Base-by-base conservation (phyloP, 2,797 vertebrate genomes). In the Clarias laeviceps region DNA sequence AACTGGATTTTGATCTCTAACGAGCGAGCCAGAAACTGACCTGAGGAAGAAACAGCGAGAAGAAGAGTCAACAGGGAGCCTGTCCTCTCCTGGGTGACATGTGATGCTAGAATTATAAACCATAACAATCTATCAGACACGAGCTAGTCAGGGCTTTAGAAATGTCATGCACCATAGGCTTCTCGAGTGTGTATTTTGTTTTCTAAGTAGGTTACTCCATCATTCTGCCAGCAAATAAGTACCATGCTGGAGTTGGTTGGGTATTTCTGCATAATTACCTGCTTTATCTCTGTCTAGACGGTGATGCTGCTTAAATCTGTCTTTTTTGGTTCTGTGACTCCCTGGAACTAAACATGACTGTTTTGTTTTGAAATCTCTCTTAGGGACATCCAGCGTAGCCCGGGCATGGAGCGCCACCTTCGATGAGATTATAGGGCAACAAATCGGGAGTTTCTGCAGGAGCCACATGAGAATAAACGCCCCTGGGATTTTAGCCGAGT, bases 401-500 rank as follows among this genome's bases (percentile, higher is more conserved):
- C 93, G 97, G 87, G 97, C 97, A 0, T 99, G 97, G 98, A 99
- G 98, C 0, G 97, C 97, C 0, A 98, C 98, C 0, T 99, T 99
- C 73, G 97, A 99, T 62, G 95, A 98, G 91, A 95, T 99, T 83
- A 97, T 97, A 64, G 97, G 96, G 84, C 93, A 91, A 5, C 95
- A 94, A 85, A 98, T 99, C 0, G 95, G 94, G 89, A 62, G 24
- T 0, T 97, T 98, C 89, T 98, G 95, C 83, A 82, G 69, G 76
- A 84, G 29, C 0, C 83, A 98, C 91, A 96, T 99, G 95, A 89
- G 91, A 0, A 97, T 99, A 95, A 91, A 97, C 0, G 93, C 92
- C 4, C 96, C 97, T 0, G 96, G 97, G 2, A 66, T 98, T 83
- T 94, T 99, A 76, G 97, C 98, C 0, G 90, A 96, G 80, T 98